Evolutionary conservation across 2,888 invertebrate genomes (phyloP).

Genomic region (Diogma glabrata): DNA sequence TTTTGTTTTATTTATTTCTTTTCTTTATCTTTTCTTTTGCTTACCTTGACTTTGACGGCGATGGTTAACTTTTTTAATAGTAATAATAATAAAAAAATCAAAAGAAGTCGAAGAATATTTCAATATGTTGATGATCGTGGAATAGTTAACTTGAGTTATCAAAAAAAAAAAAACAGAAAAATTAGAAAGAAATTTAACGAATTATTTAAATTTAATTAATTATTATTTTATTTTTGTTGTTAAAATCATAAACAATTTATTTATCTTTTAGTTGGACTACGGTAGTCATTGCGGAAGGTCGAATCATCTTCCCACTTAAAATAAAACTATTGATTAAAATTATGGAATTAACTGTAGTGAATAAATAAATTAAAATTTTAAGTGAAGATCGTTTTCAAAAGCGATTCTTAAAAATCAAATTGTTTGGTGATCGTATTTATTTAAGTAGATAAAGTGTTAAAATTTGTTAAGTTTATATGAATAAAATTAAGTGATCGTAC

Average conservation of each 20-base stretch:
- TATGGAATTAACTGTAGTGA: slow-evolving; percentile 7
- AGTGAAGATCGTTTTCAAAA: neutral
- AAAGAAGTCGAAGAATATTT: too few relatives aligned
- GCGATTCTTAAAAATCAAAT: neutral
- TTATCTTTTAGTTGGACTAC: slow-evolving; percentile 11
- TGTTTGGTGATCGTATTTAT: neutral
- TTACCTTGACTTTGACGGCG: slow-evolving; percentile 8
- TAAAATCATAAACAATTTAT: neutral
- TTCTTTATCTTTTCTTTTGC: slow-evolving; percentile 2
- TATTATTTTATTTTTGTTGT: neutral
- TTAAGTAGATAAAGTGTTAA: neutral
- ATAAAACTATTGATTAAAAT: neutral
- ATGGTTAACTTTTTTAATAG: neutral
- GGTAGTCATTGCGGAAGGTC: slow-evolving; percentile 10
- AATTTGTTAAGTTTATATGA: neutral
- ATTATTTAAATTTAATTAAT: too few relatives aligned
- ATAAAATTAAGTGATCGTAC: neutral
- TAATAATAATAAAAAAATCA: too few relatives aligned
- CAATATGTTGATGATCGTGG: too few relatives aligned
- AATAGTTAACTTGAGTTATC: too few relatives aligned
- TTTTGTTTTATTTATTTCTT: neutral
- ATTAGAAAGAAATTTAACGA: too few relatives aligned
- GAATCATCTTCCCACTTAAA: neutral
- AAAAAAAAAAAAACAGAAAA: too few relatives aligned
- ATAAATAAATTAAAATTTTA: slow-evolving; percentile 1